phyloP scores from a whole-genome alignment of 2,113 vertebrate species.

The Rhinichthys klamathensis region DNA sequence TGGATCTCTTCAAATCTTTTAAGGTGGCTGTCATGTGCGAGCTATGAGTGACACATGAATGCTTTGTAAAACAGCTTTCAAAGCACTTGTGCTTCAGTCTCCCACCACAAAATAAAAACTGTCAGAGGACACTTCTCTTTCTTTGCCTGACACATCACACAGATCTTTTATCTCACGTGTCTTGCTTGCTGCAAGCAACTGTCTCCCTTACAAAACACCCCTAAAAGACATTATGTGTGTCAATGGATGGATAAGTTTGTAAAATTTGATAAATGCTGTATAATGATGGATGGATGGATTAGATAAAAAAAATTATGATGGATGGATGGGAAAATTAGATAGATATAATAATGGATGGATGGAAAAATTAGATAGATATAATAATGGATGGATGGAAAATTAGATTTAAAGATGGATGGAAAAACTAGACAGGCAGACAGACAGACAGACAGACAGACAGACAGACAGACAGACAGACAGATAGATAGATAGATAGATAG shows the following conservation, averaged over 20 bases:
- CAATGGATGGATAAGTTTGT: background rate
- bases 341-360: background rate
- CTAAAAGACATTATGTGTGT: background rate
- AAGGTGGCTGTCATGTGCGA: slow-evolving; percentile 18
- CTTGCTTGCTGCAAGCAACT: slow-evolving; percentile 3
- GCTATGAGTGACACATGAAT: slow-evolving; percentile 25
- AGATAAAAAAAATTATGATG: background rate
- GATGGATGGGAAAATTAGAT: background rate
- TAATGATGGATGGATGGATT: background rate
- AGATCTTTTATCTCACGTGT: slow-evolving; percentile 15
- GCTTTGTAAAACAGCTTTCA: slow-evolving; percentile 39
- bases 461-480: too few relatives aligned
- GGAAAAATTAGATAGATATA: background rate
- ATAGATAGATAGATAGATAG: background rate
- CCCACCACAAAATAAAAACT: slow-evolving; percentile 31
- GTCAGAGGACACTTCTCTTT: slow-evolving; percentile 29
- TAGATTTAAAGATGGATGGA: background rate
- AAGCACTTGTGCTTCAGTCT: slow-evolving; percentile 3
- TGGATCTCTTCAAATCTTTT: slow-evolving; percentile 34
- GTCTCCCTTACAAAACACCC: slow-evolving; percentile 23
- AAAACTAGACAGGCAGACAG: background rate
- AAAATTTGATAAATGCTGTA: background rate
- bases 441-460: background rate
- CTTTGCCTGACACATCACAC: slow-evolving; percentile 9
- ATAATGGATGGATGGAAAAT: background rate